Evolutionary conservation across 2,888 invertebrate genomes (phyloP).

Genomic region (Liposcelis brunnea): DNA sequence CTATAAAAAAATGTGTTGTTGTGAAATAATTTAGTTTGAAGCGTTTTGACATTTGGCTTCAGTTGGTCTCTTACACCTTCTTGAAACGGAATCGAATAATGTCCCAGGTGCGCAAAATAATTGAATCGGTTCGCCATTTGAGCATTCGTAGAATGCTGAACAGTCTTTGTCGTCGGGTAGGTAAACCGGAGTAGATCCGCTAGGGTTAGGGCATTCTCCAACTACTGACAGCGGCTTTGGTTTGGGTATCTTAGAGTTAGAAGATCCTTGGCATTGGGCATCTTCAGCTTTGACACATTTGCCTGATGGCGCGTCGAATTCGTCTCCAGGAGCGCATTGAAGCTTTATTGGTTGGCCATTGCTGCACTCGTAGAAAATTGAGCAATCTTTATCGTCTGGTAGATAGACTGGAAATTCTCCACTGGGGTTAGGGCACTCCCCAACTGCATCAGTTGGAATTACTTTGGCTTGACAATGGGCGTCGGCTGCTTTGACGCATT

Average conservation of each 20-base stretch:
- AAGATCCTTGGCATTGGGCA: too few relatives aligned
- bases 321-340: constrained; percentile 29
- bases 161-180: constrained; percentile 29
- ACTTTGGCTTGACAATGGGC: too few relatives aligned
- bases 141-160: constrained; percentile 31
- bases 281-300: constrained; percentile 18
- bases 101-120: constrained; percentile 30
- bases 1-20: too few relatives aligned
- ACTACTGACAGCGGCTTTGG: too few relatives aligned
- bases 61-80: constrained; percentile 21
- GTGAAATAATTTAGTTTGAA: too few relatives aligned
- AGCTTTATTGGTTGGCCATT: constrained; percentile 28
- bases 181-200: constrained; percentile 24
- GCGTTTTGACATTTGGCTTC: too few relatives aligned
- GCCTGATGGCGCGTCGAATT: constrained; percentile 33
- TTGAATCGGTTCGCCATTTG: constrained; percentile 28
- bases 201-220: too few relatives aligned
- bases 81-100: constrained; percentile 32
- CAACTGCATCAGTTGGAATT: too few relatives aligned
- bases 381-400: constrained; percentile 27
- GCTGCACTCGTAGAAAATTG: constrained; percentile 32
- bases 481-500: constrained; percentile 15
- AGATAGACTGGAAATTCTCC: constrained; percentile 27
- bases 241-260: too few relatives aligned
- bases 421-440: too few relatives aligned